Percentiles rank a stretch among this genome's conserved stretches.
These are phyloP conservation scores for Hypselothyrea guttata DNA, from an alignment of 2,888 invertebrate species.

Conservation along the genomic window DNA sequence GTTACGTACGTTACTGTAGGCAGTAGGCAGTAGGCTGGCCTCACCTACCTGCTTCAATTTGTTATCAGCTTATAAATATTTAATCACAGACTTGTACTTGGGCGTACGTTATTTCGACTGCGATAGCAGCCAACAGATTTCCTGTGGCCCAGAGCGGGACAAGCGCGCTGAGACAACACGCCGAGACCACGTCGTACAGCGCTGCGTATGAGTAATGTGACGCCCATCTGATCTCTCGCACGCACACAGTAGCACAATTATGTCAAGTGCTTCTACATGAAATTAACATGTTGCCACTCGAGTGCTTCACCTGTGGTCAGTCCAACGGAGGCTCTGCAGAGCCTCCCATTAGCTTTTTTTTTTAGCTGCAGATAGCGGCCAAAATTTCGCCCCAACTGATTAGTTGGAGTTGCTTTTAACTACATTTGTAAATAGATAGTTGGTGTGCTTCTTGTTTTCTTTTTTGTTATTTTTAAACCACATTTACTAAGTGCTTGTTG, in stretches of 20 bases:
- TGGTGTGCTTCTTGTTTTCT: background rate
- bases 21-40: no score
- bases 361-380: slow-evolving; percentile 27
- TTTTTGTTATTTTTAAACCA: slow-evolving; percentile 9
- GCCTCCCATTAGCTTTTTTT: slow-evolving; percentile 12
- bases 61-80: slow-evolving; percentile 77
- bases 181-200: slow-evolving; percentile 23
- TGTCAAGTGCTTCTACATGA: slow-evolving; percentile 75
- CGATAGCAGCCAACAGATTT: slow-evolving; percentile 54
- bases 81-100: slow-evolving; percentile 78
- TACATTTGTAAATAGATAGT: slow-evolving; percentile 37
- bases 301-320: slow-evolving; percentile 33
- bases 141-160: slow-evolving; percentile 16
- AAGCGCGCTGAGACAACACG: background rate
- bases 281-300: slow-evolving; percentile 70
- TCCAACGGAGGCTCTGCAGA: background rate
- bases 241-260: slow-evolving; percentile 50
- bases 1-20: no score
- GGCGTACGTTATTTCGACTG: slow-evolving; percentile 48
- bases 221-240: slow-evolving; percentile 20
- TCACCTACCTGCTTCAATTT: slow-evolving; percentile 61
- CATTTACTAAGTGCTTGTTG: slow-evolving; percentile 24
- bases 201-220: slow-evolving; percentile 66
- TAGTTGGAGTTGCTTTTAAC: slow-evolving; percentile 15
- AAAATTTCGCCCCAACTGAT: slow-evolving; percentile 20